A percentile compares a stretch with the other conserved stretches of the same genome.
Conservation (phyloP, 2,888 invertebrate species). For the Agonopterix heracliana region DNA sequence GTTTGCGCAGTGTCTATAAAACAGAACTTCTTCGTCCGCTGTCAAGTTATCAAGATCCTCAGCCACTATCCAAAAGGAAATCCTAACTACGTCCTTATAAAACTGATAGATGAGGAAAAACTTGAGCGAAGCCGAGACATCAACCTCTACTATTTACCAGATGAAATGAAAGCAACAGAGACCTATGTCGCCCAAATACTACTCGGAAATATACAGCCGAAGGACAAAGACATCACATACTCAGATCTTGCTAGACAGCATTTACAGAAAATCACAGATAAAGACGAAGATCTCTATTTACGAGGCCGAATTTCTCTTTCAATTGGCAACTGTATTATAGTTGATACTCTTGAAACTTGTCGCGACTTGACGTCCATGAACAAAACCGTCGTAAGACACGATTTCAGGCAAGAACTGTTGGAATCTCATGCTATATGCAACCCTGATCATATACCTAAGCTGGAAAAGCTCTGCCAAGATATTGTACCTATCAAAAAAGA, state of each 20-base stretch:
- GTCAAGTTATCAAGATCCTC: slow-evolving; percentile 69
- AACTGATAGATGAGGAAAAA: slow-evolving; percentile 78
- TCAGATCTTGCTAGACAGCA: slow-evolving; percentile 43
- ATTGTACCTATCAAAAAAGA: slow-evolving; percentile 18
- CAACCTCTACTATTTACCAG: slow-evolving; percentile 67
- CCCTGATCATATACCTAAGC: slow-evolving; percentile 59
- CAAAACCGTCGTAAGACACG: slow-evolving; percentile 68
- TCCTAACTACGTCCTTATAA: slow-evolving; percentile 57
- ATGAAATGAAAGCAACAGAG: slow-evolving; percentile 61
- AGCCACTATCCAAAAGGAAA: slow-evolving; percentile 37
- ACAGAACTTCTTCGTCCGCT: slow-evolving; percentile 69
- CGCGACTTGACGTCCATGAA: slow-evolving; percentile 67
- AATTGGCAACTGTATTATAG: slow-evolving; percentile 78
- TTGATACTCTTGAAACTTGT: slow-evolving; percentile 78
- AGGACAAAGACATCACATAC: slow-evolving; percentile 57
- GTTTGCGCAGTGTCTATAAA: slow-evolving; percentile 72
- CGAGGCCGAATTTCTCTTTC: slow-evolving; percentile 72
- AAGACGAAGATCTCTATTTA: slow-evolving; percentile 48
- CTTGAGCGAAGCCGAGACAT: slow-evolving; percentile 50
- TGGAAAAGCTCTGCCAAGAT: slow-evolving; percentile 61
- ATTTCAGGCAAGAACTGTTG: slow-evolving; percentile 65
- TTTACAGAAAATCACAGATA: slow-evolving; percentile 39
- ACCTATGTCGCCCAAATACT: slow-evolving; percentile 55
- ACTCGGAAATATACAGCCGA: slow-evolving; percentile 50
- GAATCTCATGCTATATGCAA: slow-evolving; percentile 52